Evolutionary conservation across 2,113 vertebrate species (phyloP).

Genomic region (Marmota flaviventris): DNA sequence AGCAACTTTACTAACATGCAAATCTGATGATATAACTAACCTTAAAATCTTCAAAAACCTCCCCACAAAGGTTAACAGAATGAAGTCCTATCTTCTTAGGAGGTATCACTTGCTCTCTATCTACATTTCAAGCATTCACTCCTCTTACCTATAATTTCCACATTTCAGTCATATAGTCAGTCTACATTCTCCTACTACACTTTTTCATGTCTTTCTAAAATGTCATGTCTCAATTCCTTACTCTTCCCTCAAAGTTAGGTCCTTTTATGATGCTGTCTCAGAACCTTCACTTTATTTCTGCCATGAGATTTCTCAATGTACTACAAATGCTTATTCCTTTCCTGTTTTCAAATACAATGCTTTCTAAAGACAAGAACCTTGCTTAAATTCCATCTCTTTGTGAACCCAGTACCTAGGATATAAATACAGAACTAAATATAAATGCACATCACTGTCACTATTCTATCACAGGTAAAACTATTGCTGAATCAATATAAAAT

Average conservation of each 20-base stretch:
- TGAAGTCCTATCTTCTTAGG: background rate
- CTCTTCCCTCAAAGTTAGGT: background rate
- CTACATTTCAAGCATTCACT: constrained; percentile 14
- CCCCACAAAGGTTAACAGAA: constrained; percentile 10
- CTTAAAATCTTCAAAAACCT: background rate
- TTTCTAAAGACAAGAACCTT: constrained; percentile 43
- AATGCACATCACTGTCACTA: background rate
- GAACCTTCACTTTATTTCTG: constrained; percentile 46
- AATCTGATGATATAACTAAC: background rate
- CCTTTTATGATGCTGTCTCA: background rate
- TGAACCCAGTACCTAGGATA: background rate
- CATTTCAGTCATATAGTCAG: background rate
- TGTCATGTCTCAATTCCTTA: background rate
- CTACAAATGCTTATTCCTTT: constrained; percentile 56
- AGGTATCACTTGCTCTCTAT: background rate
- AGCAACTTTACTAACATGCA: constrained; percentile 4
- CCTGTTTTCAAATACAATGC: background rate
- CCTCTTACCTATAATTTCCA: background rate
- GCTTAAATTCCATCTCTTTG: background rate
- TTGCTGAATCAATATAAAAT: constrained; percentile 48
- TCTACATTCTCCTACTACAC: background rate
- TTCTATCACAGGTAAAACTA: background rate
- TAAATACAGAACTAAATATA: background rate
- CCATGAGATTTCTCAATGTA: constrained; percentile 31
- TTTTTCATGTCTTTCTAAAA: background rate